Evolutionary conservation across 1,140 invertebrate species (phyloP).

Genomic region (Sitodiplosis mosellana): DNA sequence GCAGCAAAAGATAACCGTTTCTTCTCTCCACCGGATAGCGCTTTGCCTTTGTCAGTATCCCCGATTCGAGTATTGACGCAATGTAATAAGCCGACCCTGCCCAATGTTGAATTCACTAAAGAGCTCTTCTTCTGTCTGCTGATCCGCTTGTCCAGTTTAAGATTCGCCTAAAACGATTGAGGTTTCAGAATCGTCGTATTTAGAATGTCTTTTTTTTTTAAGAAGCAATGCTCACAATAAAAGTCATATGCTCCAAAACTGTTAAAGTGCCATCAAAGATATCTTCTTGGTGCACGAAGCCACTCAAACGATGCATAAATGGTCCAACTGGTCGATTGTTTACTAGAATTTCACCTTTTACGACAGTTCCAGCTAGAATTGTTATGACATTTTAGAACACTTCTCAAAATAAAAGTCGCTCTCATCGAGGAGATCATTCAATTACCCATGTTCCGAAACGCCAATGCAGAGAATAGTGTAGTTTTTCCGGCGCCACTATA

Average conservation of each 20-base stretch:
- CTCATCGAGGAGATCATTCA: constrained; percentile 5
- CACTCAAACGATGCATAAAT: constrained; percentile 64
- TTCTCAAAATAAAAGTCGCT: neutral
- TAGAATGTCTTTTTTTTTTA: constrained; percentile 1
- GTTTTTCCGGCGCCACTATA: constrained; percentile 84
- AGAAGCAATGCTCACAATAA: constrained; percentile 49
- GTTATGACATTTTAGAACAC: neutral
- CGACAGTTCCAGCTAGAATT: constrained; percentile 35
- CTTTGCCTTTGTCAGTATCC: constrained; percentile 36
- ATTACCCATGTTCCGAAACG: constrained; percentile 50
- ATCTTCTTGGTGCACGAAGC: constrained; percentile 90
- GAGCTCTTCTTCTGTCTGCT: constrained; percentile 33
- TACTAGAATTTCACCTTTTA: constrained; percentile 57
- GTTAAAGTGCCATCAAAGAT: constrained; percentile 74
- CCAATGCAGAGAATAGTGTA: constrained; percentile 79
- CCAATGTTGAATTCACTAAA: constrained; percentile 48
- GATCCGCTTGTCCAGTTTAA: constrained; percentile 55
- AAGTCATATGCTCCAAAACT: constrained; percentile 72
- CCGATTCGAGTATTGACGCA: constrained; percentile 60
- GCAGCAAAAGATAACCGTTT: constrained; percentile 85
- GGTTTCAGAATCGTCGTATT: neutral
- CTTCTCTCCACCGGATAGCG: constrained; percentile 85
- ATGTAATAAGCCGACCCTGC: constrained; percentile 51
- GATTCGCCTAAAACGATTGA: constrained; percentile 52
- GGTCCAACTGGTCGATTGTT: constrained; percentile 46